Base-by-base conservation (phyloP, 2,113 vertebrate species). In the Naja naja region DNA sequence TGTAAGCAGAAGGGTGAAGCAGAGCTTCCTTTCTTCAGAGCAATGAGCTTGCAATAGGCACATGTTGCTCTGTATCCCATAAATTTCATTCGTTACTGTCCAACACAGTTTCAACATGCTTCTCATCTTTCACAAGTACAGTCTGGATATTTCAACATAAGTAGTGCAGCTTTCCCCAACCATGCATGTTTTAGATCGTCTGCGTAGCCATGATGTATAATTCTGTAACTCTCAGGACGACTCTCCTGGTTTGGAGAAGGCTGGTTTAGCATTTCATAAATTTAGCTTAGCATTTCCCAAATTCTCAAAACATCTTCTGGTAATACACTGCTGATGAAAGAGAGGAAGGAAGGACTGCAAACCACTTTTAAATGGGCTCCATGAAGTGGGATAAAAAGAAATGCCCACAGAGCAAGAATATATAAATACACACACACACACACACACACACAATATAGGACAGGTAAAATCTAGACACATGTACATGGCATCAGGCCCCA, bases 271-370 rank as follows among this genome's bases (percentile, higher is more conserved):
- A 39, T 81, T 39, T 81, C 69, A 81, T 34, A 81, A 81, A 81
- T 81, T 39, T 23, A 12, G 92, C 14, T 87, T 81, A 81, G 18
- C 34, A 22, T 81, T 39, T 81, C 69, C 39, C 69, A 87, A 14
- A 87, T 27, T 89, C 93, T 95, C 39, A 64, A 53, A 89, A 43
- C 89, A 11, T 93, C 88, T 86, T 25, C 52, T 7, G 2, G 69
- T 55, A 56, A 69, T 34, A 3, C 7, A 5, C 14, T 74, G 39
- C 43, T 23, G 34, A 22, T 39, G 34, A 81, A 81, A 56, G 43
- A 89, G 89, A 52, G 53, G 53, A 43, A 89, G 52, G 52, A 74
- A 47, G 30, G 43, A 92, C 89, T 85, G 53, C 9, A 4, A 58
- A 53, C 53, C 4, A n/a, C 64, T 69, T 69, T 69, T 69, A 60